These are phyloP conservation scores for Buathra laborator DNA, from an alignment of 2,888 invertebrate genomes.

Conservation along the genomic window DNA sequence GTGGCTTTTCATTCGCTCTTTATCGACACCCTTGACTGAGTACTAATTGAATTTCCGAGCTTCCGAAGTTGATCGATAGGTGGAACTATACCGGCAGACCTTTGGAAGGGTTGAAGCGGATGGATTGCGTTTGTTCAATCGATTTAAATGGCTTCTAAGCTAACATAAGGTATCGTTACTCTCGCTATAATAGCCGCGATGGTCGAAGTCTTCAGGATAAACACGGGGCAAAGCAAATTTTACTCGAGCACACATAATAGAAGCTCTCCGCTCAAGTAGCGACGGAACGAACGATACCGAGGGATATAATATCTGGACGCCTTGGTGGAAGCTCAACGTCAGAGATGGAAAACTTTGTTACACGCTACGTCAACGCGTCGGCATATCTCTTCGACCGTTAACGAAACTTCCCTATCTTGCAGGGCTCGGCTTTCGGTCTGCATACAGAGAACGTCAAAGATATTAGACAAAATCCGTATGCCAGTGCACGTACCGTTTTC, in stretches of 20 bases:
- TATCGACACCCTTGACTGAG: no score
- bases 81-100: background rate
- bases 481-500: conserved; percentile 59
- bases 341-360: conserved; percentile 56
- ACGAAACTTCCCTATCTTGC: background rate
- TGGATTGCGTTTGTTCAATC: conserved; percentile 9
- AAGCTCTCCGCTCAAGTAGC: background rate
- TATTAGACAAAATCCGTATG: conserved; percentile 63
- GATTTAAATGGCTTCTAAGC: conserved; percentile 1
- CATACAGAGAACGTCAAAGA: conserved; percentile 58
- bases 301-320: conserved; percentile 8
- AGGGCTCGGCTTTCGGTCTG: conserved; percentile 20
- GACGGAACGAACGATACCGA: conserved; percentile 20
- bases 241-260: conserved; percentile 38
- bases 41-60: background rate
- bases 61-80: background rate
- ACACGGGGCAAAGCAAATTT: conserved; percentile 36
- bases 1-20: no score
- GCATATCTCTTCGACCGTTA: conserved; percentile 6
- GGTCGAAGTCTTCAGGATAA: background rate
- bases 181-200: background rate
- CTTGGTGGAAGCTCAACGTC: background rate
- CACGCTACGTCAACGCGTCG: conserved; percentile 47
- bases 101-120: background rate
- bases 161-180: conserved; percentile 1